Evolutionary conservation across 2,797 vertebrate genomes (phyloP), one percentile per base, ranked within the genome.

Genomic region (Danio choprae): DNA sequence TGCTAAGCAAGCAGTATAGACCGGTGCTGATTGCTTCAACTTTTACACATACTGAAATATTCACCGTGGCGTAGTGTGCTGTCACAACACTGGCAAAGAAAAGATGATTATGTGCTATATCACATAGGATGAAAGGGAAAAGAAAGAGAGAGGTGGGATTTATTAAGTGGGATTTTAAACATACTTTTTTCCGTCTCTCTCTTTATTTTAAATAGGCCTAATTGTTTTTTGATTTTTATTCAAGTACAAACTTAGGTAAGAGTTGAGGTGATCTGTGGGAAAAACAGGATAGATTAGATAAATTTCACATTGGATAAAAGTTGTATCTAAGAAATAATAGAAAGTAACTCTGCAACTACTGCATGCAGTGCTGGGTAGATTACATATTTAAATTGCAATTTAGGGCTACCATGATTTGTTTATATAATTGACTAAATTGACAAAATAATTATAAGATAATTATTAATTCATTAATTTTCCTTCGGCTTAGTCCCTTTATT

Each of bases 31-130:
- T 85, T 83, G 78, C 83, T 84, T 81, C 70, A 85, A 84, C 82
- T 87, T 87, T 86, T 83, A 82, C 80, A 83, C 83, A 50, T 84
- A 59, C 82, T 83, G 74, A 84, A 87, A 85, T 86, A 86, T 83
- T 85, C 82, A 81, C 77, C 51, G 38, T 74, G 15, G 78, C 74
- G 77, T 55, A 40, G 9, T 64, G 58, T 50, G 7, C 70, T 68
- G 65, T 74, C 83, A 63, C 77, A 77, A 51, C 71, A 59, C 62
- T 74, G 74, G 74, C 70, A 77, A 55, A 81, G 46, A 58, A 69
- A 48, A 65, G 53, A 60, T 62, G 78, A 41, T 69, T 64, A 76
- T 73, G 58, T 85, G 84, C 75, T 77, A 69, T 18, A 50, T 79
- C 59, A 67, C 75, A 29, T 36, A 11, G 74, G 11, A 29, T 65